phyloP scores from a whole-genome alignment of 2,797 vertebrate genomes.

The Coendou prehensilis region DNA sequence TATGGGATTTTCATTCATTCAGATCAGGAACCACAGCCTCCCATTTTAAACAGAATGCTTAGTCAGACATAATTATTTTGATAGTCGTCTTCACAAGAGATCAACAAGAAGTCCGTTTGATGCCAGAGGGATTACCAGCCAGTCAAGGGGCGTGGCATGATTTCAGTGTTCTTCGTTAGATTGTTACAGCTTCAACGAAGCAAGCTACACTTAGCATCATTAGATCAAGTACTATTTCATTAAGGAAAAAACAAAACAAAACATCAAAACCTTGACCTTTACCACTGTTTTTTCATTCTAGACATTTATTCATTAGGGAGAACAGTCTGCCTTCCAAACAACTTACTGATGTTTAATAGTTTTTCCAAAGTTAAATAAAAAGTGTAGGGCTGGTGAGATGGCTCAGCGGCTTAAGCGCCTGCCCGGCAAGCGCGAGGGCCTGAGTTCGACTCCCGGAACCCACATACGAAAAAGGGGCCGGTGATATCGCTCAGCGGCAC shows the following conservation, averaged over 20 bases:
- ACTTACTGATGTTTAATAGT: background rate
- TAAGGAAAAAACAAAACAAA: background rate
- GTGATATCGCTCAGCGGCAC: too few relatives aligned
- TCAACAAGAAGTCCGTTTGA: background rate
- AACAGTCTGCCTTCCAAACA: slow-evolving; percentile 57
- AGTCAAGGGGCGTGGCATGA: background rate
- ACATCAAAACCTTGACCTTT: background rate
- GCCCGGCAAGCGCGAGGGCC: too few relatives aligned
- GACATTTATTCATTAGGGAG: slow-evolving; percentile 22
- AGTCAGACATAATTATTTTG: slow-evolving; percentile 46
- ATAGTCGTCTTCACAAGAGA: slow-evolving; percentile 10
- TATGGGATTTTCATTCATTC: background rate
- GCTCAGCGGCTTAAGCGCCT: too few relatives aligned
- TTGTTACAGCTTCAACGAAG: background rate
- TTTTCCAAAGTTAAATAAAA: slow-evolving; percentile 51
- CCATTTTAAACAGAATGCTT: slow-evolving; percentile 14
- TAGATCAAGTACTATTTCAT: slow-evolving; percentile 1
- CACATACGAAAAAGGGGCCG: too few relatives aligned
- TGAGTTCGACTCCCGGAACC: too few relatives aligned
- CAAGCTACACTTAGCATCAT: background rate
- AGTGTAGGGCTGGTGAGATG: too few relatives aligned
- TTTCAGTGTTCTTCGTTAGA: background rate
- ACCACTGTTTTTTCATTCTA: background rate
- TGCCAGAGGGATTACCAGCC: background rate
- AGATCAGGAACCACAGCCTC: slow-evolving; percentile 16